These are phyloP conservation scores for Hoplostethus mediterraneus DNA, from an alignment of 2,797 vertebrate genomes.

Conservation along the genomic window DNA sequence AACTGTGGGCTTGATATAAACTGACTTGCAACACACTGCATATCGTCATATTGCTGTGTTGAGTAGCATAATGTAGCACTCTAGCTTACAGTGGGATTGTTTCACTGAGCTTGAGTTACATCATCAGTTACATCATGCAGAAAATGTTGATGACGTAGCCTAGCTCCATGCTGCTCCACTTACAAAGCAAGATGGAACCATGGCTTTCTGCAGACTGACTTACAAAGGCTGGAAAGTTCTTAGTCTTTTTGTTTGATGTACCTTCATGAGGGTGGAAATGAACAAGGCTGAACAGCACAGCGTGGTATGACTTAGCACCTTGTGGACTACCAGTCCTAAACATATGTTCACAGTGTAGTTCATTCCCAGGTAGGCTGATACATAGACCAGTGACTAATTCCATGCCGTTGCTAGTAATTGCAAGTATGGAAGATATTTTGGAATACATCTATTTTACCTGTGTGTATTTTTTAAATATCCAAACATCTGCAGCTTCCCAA, in stretches of 20 bases:
- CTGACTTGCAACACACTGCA: slow-evolving; percentile 7
- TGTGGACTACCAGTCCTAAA: no score
- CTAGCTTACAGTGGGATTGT: slow-evolving; percentile 56
- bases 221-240: slow-evolving; percentile 38
- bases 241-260: slow-evolving; percentile 44
- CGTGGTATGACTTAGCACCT: neutral
- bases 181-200: slow-evolving; percentile 59
- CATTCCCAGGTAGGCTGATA: neutral
- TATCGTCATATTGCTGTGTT: slow-evolving; percentile 33
- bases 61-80: slow-evolving; percentile 30
- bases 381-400: no score
- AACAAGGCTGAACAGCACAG: neutral
- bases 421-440: no score
- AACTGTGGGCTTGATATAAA: slow-evolving; percentile 26
- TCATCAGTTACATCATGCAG: slow-evolving; percentile 66
- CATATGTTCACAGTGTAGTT: neutral
- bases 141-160: slow-evolving; percentile 52
- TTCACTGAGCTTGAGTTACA: slow-evolving; percentile 64
- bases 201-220: slow-evolving; percentile 39
- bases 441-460: no score
- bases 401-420: no score
- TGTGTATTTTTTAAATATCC: no score
- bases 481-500: no score
- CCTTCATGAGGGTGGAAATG: slow-evolving; percentile 41
- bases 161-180: slow-evolving; percentile 45